A percentile compares a stretch with the other conserved stretches of the same genome.
phyloP scores from a whole-genome alignment of 1,140 invertebrate species.

The Bombus affinis region DNA sequence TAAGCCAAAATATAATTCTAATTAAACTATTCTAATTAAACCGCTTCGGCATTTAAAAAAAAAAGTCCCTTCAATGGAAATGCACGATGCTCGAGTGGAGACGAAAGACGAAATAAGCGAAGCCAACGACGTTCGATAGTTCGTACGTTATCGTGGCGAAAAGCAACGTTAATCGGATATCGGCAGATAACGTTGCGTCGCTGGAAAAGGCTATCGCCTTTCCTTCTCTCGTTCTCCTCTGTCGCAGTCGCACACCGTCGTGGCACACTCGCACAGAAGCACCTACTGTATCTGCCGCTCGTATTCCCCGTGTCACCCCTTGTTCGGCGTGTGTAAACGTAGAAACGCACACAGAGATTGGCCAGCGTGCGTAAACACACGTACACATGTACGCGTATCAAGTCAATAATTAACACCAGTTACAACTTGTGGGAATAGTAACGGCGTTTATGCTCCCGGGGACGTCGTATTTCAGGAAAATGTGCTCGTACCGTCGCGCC shows the following conservation, averaged over 20 bases:
- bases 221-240: neutral
- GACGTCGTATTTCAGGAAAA: constrained; percentile 82
- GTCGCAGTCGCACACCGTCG: neutral
- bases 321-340: constrained; percentile 13
- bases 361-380: constrained; percentile 13
- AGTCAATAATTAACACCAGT: constrained; percentile 83
- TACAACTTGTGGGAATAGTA: constrained; percentile 82
- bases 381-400: constrained; percentile 72
- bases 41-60: too few species aligned
- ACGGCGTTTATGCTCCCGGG: constrained; percentile 81
- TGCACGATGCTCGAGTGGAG: too few species aligned
- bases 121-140: constrained; percentile 73
- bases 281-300: constrained; percentile 13
- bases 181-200: constrained; percentile 50
- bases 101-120: neutral
- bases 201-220: neutral
- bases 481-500: constrained; percentile 77
- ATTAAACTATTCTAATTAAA: too few species aligned
- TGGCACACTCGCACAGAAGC: neutral
- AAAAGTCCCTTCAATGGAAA: neutral
- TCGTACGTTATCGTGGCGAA: constrained; percentile 55
- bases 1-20: too few species aligned
- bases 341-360: constrained; percentile 5
- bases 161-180: constrained; percentile 78
- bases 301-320: constrained; percentile 17